Conservation (phyloP, 2,888 invertebrate genomes). For the Troides oblongomaculatus region DNA sequence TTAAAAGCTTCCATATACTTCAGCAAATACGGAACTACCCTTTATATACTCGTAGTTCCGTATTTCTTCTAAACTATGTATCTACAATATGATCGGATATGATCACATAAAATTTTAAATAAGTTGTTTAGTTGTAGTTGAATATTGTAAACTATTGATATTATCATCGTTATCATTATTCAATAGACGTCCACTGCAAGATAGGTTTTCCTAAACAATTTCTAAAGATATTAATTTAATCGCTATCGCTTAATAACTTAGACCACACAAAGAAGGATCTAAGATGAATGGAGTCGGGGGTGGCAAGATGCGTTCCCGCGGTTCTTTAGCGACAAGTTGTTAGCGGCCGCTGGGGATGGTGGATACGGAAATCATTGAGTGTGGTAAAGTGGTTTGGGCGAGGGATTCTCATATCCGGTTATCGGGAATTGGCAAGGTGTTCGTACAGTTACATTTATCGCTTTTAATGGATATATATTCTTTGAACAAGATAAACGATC, state of each 20-base stretch:
- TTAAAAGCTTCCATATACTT: too few relatives aligned
- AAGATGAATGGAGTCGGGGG: constrained; percentile 32
- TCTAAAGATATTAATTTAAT: not conserved
- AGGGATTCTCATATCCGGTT: constrained; percentile 24
- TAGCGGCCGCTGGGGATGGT: constrained; percentile 51
- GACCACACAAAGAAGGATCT: constrained; percentile 23
- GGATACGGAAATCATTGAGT: constrained; percentile 40
- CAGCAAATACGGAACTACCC: too few relatives aligned
- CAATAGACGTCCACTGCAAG: too few relatives aligned
- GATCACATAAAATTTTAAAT: too few relatives aligned
- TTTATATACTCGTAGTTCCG: too few relatives aligned
- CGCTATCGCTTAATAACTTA: constrained; percentile 18
- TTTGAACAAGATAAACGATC: too few relatives aligned
- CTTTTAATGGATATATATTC: not conserved
- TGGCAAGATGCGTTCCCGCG: constrained; percentile 49
- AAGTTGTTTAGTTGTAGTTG: too few relatives aligned
- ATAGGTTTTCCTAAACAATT: too few relatives aligned
- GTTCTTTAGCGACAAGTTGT: constrained; percentile 58
- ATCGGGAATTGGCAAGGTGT: constrained; percentile 38
- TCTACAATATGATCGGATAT: too few relatives aligned
- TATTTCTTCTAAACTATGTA: too few relatives aligned
- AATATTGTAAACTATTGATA: too few relatives aligned
- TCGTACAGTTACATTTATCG: constrained; percentile 32
- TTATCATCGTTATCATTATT: too few relatives aligned
- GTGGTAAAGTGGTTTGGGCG: constrained; percentile 31